Percentiles rank a stretch among this genome's conserved stretches.
phyloP scores from a whole-genome alignment of 1,140 invertebrate species.

The Heliothis subflexa region DNA sequence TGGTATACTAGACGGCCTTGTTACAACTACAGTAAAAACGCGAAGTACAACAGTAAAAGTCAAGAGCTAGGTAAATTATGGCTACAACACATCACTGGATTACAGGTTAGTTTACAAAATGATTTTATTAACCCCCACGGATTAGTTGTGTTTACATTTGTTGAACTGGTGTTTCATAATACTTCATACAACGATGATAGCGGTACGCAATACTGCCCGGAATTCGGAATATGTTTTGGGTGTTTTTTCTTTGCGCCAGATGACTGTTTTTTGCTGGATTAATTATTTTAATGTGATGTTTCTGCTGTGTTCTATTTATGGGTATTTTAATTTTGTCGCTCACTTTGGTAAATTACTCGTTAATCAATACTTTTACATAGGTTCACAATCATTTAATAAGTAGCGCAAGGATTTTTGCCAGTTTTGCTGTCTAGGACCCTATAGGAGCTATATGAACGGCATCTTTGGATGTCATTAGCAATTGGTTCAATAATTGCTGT shows the following conservation, averaged over 20 bases:
- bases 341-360: too few species aligned
- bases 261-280: neutral
- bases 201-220: slow-evolving; percentile 3
- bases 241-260: neutral
- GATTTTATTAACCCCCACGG: slow-evolving; percentile 76
- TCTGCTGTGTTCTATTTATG: neutral
- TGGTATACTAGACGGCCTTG: slow-evolving; percentile 74
- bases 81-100: slow-evolving; percentile 59
- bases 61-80: slow-evolving; percentile 71
- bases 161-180: slow-evolving; percentile 54
- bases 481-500: too few species aligned
- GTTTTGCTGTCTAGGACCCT: too few species aligned
- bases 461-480: too few species aligned
- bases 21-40: slow-evolving; percentile 79
- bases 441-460: too few species aligned
- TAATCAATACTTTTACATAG: too few species aligned
- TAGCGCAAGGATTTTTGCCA: too few species aligned
- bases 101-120: slow-evolving; percentile 68
- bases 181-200: slow-evolving; percentile 52
- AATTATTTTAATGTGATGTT: neutral
- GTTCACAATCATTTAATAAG: too few species aligned
- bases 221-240: slow-evolving; percentile 17
- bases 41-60: slow-evolving; percentile 79
- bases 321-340: neutral
- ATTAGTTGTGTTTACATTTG: slow-evolving; percentile 67